Conservation (phyloP, 1,140 invertebrate genomes). For the Drosophila nigrodunni region DNA sequence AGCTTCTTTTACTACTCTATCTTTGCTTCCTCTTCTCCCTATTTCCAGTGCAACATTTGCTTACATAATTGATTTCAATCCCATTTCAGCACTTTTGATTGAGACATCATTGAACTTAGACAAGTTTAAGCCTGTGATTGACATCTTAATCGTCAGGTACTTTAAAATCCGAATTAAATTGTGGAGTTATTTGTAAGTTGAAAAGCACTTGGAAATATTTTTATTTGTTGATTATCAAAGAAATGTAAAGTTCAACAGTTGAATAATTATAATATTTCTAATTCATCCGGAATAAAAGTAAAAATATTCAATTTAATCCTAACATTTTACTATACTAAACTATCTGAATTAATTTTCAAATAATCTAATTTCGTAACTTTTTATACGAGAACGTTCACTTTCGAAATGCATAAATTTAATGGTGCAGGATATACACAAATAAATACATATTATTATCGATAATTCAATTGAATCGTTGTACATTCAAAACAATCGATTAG, state of each 20-base stretch:
- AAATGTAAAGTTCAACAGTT: not conserved
- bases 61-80: conserved; percentile 36
- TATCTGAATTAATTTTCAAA: too few relatives aligned
- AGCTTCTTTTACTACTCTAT: too few relatives aligned
- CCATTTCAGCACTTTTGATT: conserved; percentile 26
- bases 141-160: not conserved
- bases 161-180: too few relatives aligned
- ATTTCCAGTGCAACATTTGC: not conserved
- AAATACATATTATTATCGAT: conserved; percentile 24
- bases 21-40: not conserved
- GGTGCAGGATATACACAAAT: not conserved
- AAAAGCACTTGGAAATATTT: too few relatives aligned
- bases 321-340: too few relatives aligned
- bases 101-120: conserved; percentile 26
- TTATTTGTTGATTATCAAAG: too few relatives aligned
- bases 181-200: too few relatives aligned
- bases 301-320: too few relatives aligned
- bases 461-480: conserved; percentile 28
- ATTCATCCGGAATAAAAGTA: not conserved
- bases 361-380: too few relatives aligned
- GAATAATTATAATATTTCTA: not conserved
- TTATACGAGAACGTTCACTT: conserved; percentile 13
- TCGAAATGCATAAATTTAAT: conserved; percentile 1
- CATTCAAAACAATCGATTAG: conserved; percentile 5
- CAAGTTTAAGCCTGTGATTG: not conserved